Evolutionary conservation across 2,888 invertebrate species (phyloP), one percentile per base, ranked within the genome.

Genomic region (Melitaea athalia): DNA sequence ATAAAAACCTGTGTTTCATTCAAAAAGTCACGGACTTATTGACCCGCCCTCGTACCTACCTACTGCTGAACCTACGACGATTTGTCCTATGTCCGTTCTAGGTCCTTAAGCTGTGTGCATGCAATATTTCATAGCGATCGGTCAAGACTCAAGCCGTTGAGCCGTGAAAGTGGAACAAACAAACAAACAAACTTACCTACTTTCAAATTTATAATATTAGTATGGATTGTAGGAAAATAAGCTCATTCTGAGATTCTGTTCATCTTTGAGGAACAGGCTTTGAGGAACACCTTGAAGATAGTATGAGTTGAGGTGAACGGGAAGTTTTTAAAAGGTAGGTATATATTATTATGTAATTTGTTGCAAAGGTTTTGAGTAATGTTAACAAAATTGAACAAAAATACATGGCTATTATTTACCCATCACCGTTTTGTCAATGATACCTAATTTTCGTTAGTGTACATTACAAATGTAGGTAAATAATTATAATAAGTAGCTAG

Each of bases 391-490:
- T n/a, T 49, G 47, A 14, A 49, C n/a, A n/a, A 49, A 49, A 49
- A 14, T 53, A 53, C 45, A 42, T 17, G 4, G 45, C 49, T 61
- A 66, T 66, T 66, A 61, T 66, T 47, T 61, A 61, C 53, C 17
- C 38, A 66, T 66, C 47, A 66, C 61, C 55, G 61, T 66, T 66
- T 55, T 61, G 52, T 52, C 50, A 60, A 17, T 52, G 60, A 24
- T 31, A 53, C n/a, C 31, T 60, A 15, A 61, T 33, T 50, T 52
- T 45, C 12, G 45, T 11, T 45, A 45, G 0, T 11, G 11, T 45
- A 24, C 11, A 12, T 10, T 45, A 2, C 11, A 45, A 43, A 45
- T 49, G 17, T 65, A 59, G 10, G 17, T 33, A 33, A 55, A 38
- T n/a, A n/a, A 38, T 38, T 38, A 38, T 38, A 33, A 33, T 17